These are phyloP conservation scores for Meda fulgida DNA, from an alignment of 2,797 vertebrate genomes.

Conservation along the genomic window DNA sequence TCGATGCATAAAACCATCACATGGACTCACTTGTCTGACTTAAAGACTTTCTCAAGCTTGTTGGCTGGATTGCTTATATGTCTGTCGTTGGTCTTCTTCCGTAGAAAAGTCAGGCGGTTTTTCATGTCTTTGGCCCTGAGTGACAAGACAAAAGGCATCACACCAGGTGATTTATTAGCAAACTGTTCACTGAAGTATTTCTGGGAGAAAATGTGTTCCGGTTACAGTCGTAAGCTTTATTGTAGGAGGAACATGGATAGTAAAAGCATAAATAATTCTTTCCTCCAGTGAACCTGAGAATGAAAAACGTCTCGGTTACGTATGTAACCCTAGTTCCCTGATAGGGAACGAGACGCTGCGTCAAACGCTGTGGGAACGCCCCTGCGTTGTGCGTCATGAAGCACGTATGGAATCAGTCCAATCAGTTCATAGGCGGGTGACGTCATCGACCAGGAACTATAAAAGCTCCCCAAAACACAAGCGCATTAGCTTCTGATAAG, in stretches of 20 bases:
- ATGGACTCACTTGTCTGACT: conserved; percentile 83
- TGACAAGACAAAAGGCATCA: conserved; percentile 4
- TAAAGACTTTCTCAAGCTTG: conserved; percentile 88
- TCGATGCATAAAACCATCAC: conserved; percentile 22
- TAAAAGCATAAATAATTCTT: conserved; percentile 14
- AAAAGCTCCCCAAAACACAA: too few species aligned
- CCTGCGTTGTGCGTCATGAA: too few species aligned
- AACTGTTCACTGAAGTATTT: conserved; percentile 6
- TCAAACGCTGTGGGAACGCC: too few species aligned
- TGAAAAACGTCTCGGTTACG: too few species aligned
- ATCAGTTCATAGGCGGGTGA: too few species aligned
- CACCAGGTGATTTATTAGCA: conserved; percentile 19
- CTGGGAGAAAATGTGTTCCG: conserved; percentile 27
- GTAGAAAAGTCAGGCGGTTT: conserved; percentile 84
- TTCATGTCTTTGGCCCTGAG: conserved; percentile 87
- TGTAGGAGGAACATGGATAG: conserved; percentile 21
- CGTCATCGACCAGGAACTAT: too few species aligned
- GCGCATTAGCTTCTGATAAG: too few species aligned
- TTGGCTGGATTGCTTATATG: conserved; percentile 72
- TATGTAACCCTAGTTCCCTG: too few species aligned
- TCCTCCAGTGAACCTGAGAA: conserved; percentile 8
- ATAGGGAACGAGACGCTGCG: too few species aligned
- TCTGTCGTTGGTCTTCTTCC: conserved; percentile 75
- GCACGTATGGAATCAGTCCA: too few species aligned
- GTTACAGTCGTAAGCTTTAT: conserved; percentile 16